phyloP scores from a whole-genome alignment of 2,797 vertebrate species.

The Enteromius fasciolatus region DNA sequence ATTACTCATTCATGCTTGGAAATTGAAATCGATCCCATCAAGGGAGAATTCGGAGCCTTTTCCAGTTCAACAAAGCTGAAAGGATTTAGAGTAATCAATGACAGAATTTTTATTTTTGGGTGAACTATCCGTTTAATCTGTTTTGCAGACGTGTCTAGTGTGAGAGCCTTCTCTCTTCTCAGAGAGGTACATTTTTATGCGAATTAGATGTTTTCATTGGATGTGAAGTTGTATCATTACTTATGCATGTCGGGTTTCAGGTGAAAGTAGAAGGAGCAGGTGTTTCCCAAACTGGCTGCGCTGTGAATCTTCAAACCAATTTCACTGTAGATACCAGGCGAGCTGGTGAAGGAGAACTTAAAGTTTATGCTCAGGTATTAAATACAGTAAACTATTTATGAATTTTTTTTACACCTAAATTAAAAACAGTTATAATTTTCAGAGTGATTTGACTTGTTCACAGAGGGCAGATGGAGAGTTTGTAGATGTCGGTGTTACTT shows the following conservation, averaged over 20 bases:
- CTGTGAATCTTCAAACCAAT: constrained; percentile 72
- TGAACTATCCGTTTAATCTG: not conserved
- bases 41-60: no score
- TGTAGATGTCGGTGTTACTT: constrained; percentile 72
- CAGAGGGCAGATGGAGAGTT: constrained; percentile 74
- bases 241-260: constrained; percentile 2
- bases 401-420: not conserved
- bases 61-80: no score
- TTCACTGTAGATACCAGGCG: constrained; percentile 78
- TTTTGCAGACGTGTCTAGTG: not conserved
- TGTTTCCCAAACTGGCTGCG: constrained; percentile 72
- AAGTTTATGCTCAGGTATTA: constrained; percentile 74
- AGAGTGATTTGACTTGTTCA: constrained; percentile 3
- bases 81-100: not conserved
- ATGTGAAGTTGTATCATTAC: not conserved
- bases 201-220: not conserved
- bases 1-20: not conserved
- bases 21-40: no score
- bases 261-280: constrained; percentile 68
- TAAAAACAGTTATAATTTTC: not conserved
- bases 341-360: constrained; percentile 76
- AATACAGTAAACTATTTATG: not conserved
- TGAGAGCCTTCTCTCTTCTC: constrained; percentile 50
- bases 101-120: not conserved
- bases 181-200: constrained; percentile 57